phyloP scores from a whole-genome alignment of 2,797 vertebrate species.

The Melanogrammus aeglefinus region DNA sequence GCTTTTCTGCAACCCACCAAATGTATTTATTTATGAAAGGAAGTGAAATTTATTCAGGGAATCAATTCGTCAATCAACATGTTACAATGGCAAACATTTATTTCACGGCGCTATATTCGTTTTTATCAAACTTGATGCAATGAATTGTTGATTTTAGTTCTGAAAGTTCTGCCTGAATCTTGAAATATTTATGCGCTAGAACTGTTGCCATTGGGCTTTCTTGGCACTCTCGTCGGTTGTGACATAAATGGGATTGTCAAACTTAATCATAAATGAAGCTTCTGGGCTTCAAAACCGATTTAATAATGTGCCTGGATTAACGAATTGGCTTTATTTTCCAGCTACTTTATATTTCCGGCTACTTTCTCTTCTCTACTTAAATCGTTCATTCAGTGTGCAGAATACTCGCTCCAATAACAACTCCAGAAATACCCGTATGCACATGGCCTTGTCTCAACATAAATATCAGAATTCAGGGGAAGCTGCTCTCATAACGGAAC shows the following conservation, averaged over 20 bases:
- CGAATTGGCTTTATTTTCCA: not conserved
- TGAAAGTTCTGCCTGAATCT: not conserved
- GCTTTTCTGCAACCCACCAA: not conserved
- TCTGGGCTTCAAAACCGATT: not conserved
- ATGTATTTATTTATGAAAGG: not conserved
- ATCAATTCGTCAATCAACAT: not conserved
- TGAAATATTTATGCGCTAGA: not conserved
- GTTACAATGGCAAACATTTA: not conserved
- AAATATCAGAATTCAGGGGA: not conserved
- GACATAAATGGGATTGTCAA: slow-evolving; percentile 6
- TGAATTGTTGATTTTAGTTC: slow-evolving; percentile 1
- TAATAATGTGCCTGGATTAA: slow-evolving; percentile 6
- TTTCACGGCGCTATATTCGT: not conserved
- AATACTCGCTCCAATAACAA: not conserved
- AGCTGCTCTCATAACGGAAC: not conserved
- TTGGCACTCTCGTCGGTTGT: not conserved
- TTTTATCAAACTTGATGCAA: not conserved
- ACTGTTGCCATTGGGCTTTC: not conserved
- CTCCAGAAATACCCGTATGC: not conserved
- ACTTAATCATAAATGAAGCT: slow-evolving; percentile 10
- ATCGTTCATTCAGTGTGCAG: not conserved
- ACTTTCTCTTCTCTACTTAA: not conserved
- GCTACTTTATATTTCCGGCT: not conserved
- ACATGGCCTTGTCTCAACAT: not conserved
- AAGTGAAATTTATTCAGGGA: not conserved